Conservation (phyloP, 35 echinoderm and acorn worm genomes). For the Stichopus chloronotus region DNA sequence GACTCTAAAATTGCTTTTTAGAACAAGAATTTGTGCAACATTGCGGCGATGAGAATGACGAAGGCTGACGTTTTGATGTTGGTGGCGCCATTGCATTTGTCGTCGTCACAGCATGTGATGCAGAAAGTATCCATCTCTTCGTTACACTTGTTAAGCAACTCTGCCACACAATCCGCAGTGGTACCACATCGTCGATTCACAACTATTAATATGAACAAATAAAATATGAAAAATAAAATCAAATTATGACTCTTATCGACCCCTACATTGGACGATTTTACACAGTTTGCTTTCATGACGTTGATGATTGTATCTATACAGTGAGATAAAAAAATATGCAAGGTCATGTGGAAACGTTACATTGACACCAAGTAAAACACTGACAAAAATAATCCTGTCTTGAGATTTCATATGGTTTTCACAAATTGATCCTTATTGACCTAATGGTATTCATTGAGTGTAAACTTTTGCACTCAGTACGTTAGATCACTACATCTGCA, state of each 20-base stretch:
- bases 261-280: no score
- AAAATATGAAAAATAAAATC: not conserved
- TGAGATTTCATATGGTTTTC: no score
- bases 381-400: no score
- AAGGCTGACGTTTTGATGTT: not conserved
- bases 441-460: no score
- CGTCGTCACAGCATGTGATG: not conserved
- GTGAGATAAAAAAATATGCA: no score
- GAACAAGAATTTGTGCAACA: not conserved
- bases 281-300: no score
- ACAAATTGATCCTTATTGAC: no score
- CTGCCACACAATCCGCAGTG: not conserved
- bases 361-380: no score
- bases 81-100: not conserved
- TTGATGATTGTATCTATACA: no score
- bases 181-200: conserved; percentile 2
- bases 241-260: not conserved
- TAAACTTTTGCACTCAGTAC: no score
- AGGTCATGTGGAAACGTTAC: no score
- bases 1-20: not conserved
- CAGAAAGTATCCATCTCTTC: not conserved
- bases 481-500: no score
- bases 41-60: not conserved
- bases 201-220: not conserved
- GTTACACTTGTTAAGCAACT: not conserved